Evolutionary conservation across 2,888 invertebrate species (phyloP), one percentile per base, ranked within the genome.

Genomic region (Amphipyra tragopoginis): DNA sequence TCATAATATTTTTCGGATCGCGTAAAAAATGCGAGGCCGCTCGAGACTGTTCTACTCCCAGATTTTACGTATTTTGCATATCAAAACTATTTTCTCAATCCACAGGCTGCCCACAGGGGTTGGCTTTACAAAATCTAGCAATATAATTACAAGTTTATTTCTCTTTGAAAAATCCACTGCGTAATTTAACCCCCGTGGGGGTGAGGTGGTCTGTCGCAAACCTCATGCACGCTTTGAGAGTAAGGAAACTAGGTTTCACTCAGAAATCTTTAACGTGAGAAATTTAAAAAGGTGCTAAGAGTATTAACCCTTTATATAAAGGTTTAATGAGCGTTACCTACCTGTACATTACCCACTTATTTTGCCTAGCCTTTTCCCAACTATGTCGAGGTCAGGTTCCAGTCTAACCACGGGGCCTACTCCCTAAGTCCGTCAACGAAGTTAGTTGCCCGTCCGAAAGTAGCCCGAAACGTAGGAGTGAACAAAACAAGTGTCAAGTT

Each of bases 81-180:
- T 48, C 34, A 36, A 8, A 68, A 63, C 56, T 54, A 74, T 57
- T 64, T 67, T 45, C 21, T 48, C 49, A 57, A 53, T 44, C 36
- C 52, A 40, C 43, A 38, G 15, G 14, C 34, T 21, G 29, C 50
- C 13, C 47, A 10, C 14, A 15, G 33, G 13, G 40, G 10, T 43
- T 47, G 8, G 38, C 45, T 58, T 69, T 38, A 57, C 40, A 60
- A 65, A 60, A 59, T 34, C 51, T 71, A 34, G 51, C 45, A 55
- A 75, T 71, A 60, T 43, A 71, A 60, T 63, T 65, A 66, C 48
- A 51, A 60, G 44, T 60, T 73, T 60, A 60, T 58, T 71, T 64
- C 44, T 49, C 29, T 66, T 75, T 63, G 33, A 60, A 62, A 67
- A 65, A 50, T 38, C 51, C 29, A 14, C 54, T 44, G 40, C 42